Evolutionary conservation across 2,113 vertebrate genomes (phyloP), one percentile per base, ranked within the genome.

Genomic region (Mustela nigripes): DNA sequence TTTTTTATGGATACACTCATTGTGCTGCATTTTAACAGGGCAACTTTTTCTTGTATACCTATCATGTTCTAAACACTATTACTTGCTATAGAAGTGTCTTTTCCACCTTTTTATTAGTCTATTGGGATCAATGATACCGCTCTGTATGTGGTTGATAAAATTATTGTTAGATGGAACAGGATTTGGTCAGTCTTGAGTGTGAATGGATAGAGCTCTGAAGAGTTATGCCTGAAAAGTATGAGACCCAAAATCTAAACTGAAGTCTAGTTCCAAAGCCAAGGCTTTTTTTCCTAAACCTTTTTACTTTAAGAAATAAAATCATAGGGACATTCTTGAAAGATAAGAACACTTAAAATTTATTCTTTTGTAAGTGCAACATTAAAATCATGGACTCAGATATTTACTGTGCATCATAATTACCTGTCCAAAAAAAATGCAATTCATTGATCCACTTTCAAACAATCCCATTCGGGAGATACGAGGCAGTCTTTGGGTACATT

Each of bases 401-500:
- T 89, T 76, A 39, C 8, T n/a, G 5, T 26, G 2, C 5, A 56
- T 16, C 8, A 79, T 4, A 63, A 78, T 89, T 14, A 93, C 33
- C 1, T 73, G 12, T 1, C 2, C 2, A 5, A 62, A 42, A 42
- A 74, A 80, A 95, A 22, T n/a, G 11, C 14, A 63, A 76, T 60
- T 45, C 56, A 76, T 3, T 58, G 9, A 6, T 69, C 28, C 11
- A 26, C 18, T 58, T 67, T 73, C 24, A 85, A 28, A 60, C 1
- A 91, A 6, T 85, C 7, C 11, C 4, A n/a, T 24, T 56, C 7
- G 63, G 6, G 1, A n/a, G 9, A 18, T 67, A 19, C 62, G 3
- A 22, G 3, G 8, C 18, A 7, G 0, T 67, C 33, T 81, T 63
- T 69, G 18, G 9, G 18, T 45, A 50, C 1, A 67, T 0, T 33